Percentiles rank a stretch among this genome's conserved stretches.
These are phyloP conservation scores for Cecropterus lyciades DNA, from an alignment of 1,140 invertebrate genomes.

Conservation along the genomic window DNA sequence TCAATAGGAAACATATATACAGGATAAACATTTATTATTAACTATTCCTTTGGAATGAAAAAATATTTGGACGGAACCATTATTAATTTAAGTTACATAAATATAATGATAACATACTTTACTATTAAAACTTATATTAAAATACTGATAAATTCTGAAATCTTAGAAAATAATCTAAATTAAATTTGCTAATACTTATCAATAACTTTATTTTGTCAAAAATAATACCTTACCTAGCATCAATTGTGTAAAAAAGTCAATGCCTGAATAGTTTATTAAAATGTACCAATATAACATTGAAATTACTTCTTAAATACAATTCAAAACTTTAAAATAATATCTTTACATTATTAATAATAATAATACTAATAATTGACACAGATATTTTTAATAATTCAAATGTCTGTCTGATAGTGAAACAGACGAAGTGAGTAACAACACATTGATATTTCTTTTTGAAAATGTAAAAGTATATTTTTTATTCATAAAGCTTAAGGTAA, in stretches of 20 bases:
- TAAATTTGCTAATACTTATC: slow-evolving; percentile 5
- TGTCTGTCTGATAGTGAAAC: no score
- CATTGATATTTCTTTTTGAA: no score
- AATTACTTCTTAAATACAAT: no score
- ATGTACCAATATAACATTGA: not conserved
- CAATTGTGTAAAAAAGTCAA: no score
- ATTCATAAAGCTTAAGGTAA: no score
- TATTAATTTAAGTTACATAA: slow-evolving; percentile 29
- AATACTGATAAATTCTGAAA: slow-evolving; percentile 61
- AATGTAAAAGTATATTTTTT: no score
- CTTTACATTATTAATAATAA: no score
- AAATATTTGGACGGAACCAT: slow-evolving; percentile 73
- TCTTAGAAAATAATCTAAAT: slow-evolving; percentile 6
- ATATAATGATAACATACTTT: slow-evolving; percentile 28
- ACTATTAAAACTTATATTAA: slow-evolving; percentile 39
- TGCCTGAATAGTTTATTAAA: not conserved
- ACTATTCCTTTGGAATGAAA: slow-evolving; percentile 78
- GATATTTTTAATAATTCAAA: no score
- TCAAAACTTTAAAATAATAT: no score
- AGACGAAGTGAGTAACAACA: no score
- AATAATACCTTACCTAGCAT: no score
- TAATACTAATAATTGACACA: no score
- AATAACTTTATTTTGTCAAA: slow-evolving; percentile 7
- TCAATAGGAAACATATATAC: slow-evolving; percentile 51
- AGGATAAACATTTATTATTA: slow-evolving; percentile 41